Conservation (phyloP, 1,140 invertebrate species). For the Ctenoplectra terminalis region DNA sequence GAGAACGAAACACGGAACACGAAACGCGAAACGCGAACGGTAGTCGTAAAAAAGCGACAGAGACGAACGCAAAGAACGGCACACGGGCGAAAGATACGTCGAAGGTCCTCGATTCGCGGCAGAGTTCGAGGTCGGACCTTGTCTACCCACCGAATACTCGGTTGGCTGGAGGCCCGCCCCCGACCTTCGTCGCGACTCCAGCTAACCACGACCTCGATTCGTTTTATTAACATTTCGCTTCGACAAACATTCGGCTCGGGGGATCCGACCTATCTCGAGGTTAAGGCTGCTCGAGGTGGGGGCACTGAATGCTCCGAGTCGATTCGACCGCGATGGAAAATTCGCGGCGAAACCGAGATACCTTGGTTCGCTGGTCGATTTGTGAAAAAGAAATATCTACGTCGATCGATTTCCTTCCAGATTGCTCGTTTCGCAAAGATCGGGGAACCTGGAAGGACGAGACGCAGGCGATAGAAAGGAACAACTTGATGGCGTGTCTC, state of each 20-base stretch:
- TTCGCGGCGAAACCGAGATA: no score
- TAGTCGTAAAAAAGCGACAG: no score
- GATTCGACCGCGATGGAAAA: not conserved
- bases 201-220: conserved; percentile 56
- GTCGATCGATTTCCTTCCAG: no score
- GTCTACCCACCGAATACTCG: conserved; percentile 61
- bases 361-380: no score
- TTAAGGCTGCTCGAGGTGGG: not conserved
- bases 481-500: conserved; percentile 5
- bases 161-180: conserved; percentile 57
- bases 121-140: conserved; percentile 62
- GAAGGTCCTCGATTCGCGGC: conserved; percentile 57
- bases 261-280: conserved; percentile 60
- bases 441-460: not conserved
- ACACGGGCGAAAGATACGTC: not conserved
- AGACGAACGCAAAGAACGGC: conserved; percentile 9
- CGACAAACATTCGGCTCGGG: conserved; percentile 64
- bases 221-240: conserved; percentile 62
- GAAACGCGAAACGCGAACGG: no score
- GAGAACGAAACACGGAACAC: not conserved
- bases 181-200: conserved; percentile 60
- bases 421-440: no score
- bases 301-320: not conserved
- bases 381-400: no score
- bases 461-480: not conserved